These are phyloP conservation scores for Gryllus longicercus DNA, from an alignment of 2,888 invertebrate species.

Conservation along the genomic window DNA sequence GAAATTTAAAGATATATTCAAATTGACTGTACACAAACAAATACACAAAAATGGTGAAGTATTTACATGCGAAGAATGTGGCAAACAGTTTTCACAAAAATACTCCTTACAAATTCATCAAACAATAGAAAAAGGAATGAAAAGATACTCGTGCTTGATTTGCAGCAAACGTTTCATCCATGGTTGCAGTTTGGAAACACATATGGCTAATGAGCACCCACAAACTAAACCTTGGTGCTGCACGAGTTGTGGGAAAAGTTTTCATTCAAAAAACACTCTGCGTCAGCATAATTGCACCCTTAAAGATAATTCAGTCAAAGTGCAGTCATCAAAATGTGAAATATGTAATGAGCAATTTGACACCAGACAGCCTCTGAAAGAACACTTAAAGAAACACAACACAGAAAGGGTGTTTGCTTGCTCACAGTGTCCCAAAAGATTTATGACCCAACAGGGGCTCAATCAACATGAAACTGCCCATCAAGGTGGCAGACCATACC, in stretches of 20 bases:
- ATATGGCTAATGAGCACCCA: neutral
- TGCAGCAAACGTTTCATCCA: neutral
- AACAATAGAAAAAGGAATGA: neutral
- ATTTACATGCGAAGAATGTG: too few relatives aligned
- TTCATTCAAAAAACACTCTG: slow-evolving; percentile 42
- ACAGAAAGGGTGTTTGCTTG: slow-evolving; percentile 19
- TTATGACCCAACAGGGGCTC: neutral
- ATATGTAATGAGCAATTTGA: too few relatives aligned
- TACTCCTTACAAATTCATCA: too few relatives aligned
- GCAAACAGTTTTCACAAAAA: too few relatives aligned
- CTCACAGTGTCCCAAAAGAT: slow-evolving; percentile 19
- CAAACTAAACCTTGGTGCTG: slow-evolving; percentile 41
- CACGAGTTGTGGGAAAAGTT: slow-evolving; percentile 45
- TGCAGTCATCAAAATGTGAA: too few relatives aligned
- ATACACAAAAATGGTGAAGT: neutral
- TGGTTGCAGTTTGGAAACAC: neutral
- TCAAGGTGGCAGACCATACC: slow-evolving; percentile 3
- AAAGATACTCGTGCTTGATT: neutral
- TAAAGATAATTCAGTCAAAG: too few relatives aligned
- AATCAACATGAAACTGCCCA: slow-evolving; percentile 22
- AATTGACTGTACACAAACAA: neutral
- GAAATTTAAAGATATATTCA: neutral
- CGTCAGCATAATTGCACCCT: slow-evolving; percentile 41
- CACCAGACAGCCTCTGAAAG: too few relatives aligned
- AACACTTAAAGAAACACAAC: too few relatives aligned